Conservation (phyloP, 2,888 invertebrate species). For the Cheilosia soror region DNA sequence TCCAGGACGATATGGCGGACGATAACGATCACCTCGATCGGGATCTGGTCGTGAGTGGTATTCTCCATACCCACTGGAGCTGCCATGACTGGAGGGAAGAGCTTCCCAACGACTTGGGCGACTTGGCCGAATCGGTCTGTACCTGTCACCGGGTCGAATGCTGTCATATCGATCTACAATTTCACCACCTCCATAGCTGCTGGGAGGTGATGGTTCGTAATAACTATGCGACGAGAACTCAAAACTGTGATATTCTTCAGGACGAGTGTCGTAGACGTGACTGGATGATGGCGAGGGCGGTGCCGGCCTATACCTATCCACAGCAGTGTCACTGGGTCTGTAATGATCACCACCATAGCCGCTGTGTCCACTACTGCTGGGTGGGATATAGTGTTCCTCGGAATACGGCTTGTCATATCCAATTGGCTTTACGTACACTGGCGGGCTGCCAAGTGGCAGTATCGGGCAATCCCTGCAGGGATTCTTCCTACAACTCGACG, state of each 20-base stretch:
- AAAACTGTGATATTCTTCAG: conserved; percentile 80
- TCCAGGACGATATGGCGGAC: conserved; percentile 81
- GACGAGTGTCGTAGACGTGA: conserved; percentile 79
- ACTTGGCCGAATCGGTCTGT: conserved; percentile 78
- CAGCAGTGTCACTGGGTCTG: conserved; percentile 78
- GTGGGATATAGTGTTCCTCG: conserved; percentile 78
- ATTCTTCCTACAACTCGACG: conserved; percentile 85
- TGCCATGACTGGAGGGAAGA: conserved; percentile 79
- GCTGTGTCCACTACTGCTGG: conserved; percentile 74
- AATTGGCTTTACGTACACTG: conserved; percentile 81
- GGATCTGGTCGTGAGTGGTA: conserved; percentile 78
- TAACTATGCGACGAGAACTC: conserved; percentile 82
- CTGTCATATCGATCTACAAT: conserved; percentile 82
- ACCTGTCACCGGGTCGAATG: conserved; percentile 78
- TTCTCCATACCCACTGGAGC: conserved; percentile 81
- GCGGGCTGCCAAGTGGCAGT: conserved; percentile 78
- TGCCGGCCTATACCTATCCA: conserved; percentile 80
- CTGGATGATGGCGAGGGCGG: conserved; percentile 78
- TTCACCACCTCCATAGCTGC: conserved; percentile 80
- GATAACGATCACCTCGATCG: conserved; percentile 80
- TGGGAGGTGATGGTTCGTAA: conserved; percentile 81
- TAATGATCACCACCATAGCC: conserved; percentile 78
- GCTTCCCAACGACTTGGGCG: conserved; percentile 81
- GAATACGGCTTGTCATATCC: conserved; percentile 76
- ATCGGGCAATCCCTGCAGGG: conserved; percentile 82